phyloP scores from a whole-genome alignment of 2,113 vertebrate species.

The Podarcis raffonei region DNA sequence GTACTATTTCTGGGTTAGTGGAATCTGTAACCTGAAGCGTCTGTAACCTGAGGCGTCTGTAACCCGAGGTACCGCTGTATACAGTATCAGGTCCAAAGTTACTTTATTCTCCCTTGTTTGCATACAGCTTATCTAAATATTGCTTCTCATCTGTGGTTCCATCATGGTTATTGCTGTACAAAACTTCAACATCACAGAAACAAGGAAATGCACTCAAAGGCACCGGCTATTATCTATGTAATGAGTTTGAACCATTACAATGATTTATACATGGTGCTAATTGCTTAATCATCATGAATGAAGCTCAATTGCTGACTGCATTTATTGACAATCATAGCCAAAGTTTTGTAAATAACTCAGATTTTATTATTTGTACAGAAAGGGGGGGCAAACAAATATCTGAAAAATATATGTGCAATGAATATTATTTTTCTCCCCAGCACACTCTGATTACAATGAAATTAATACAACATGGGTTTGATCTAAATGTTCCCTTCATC shows the following conservation, averaged over 20 bases:
- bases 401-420: not conserved
- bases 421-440: not conserved
- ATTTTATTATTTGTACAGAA: not conserved
- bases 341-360: not conserved
- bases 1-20: too few species aligned
- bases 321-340: not conserved
- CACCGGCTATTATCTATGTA: not conserved
- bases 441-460: too few species aligned
- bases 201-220: not conserved
- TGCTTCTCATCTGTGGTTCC: not conserved
- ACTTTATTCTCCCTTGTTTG: constrained; percentile 23
- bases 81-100: fast-evolving
- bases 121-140: not conserved
- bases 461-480: too few species aligned
- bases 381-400: not conserved
- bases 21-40: too few species aligned
- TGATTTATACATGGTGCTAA: not conserved
- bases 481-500: too few species aligned
- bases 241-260: not conserved
- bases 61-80: too few species aligned
- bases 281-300: not conserved
- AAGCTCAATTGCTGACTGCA: not conserved
- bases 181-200: not conserved
- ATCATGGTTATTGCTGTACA: not conserved
- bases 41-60: too few species aligned